These are phyloP conservation scores for Prorops nasuta DNA, from an alignment of 1,140 invertebrate genomes.

Conservation along the genomic window DNA sequence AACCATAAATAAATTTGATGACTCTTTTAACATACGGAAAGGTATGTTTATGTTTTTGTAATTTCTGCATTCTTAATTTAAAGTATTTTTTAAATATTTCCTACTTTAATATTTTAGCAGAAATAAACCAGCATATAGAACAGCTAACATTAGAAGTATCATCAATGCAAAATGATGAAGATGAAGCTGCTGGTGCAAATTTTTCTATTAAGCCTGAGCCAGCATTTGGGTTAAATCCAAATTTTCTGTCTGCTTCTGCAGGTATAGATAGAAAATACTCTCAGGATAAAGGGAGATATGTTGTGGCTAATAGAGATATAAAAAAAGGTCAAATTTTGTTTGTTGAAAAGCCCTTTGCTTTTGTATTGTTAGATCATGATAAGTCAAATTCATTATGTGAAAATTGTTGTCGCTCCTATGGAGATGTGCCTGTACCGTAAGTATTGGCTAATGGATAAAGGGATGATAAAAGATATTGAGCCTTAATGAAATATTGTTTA, in stretches of 20 bases:
- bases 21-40: slow-evolving; percentile 33
- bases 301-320: slow-evolving; percentile 59
- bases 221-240: slow-evolving; percentile 34
- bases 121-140: slow-evolving; percentile 17
- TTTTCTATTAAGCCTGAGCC: slow-evolving; percentile 16
- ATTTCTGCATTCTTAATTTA: no score
- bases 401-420: slow-evolving; percentile 58
- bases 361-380: slow-evolving; percentile 58
- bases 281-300: slow-evolving; percentile 55
- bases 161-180: neutral
- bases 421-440: slow-evolving; percentile 55
- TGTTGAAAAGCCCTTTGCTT: slow-evolving; percentile 70
- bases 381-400: slow-evolving; percentile 52
- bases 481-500: neutral
- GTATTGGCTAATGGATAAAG: no score
- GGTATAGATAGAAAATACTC: slow-evolving; percentile 39
- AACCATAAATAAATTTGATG: slow-evolving; percentile 24
- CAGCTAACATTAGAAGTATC: slow-evolving; percentile 1
- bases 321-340: slow-evolving; percentile 66
- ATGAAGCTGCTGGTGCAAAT: neutral
- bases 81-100: slow-evolving; percentile 8
- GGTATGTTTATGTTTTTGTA: no score
- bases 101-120: slow-evolving; percentile 12
- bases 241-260: slow-evolving; percentile 41
- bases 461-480: neutral